Evolutionary conservation across 2,797 vertebrate genomes (phyloP).

Genomic region (Mus minutoides): DNA sequence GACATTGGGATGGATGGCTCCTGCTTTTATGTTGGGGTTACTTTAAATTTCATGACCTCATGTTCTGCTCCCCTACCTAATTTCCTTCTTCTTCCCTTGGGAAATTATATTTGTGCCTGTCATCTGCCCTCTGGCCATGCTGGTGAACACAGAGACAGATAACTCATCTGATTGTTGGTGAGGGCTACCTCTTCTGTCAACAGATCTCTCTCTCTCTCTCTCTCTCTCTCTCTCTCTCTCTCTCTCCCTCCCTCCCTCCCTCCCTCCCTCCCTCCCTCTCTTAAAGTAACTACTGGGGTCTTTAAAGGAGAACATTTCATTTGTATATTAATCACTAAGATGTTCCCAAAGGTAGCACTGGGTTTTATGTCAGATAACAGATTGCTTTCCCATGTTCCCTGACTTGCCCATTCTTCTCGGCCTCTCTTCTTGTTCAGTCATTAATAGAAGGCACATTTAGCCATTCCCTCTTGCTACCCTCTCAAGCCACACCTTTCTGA

Average conservation of each 20-base stretch:
- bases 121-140: slow-evolving; percentile 59
- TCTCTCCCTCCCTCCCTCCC: not conserved
- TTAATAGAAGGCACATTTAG: not conserved
- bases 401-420: not conserved
- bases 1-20: slow-evolving; percentile 51
- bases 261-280: not conserved
- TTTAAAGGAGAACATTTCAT: not conserved
- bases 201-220: not conserved
- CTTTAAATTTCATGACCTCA: slow-evolving; percentile 75
- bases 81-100: slow-evolving; percentile 64
- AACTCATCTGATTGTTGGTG: not conserved
- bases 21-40: slow-evolving; percentile 58
- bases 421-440: not conserved
- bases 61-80: slow-evolving; percentile 44
- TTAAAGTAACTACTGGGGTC: not conserved
- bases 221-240: too few relatives aligned
- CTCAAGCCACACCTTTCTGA: slow-evolving; percentile 4
- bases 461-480: not conserved
- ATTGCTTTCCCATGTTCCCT: not conserved
- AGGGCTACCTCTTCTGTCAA: slow-evolving; percentile 18
- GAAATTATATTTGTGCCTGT: slow-evolving; percentile 74
- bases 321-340: not conserved
- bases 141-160: slow-evolving; percentile 20
- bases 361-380: not conserved
- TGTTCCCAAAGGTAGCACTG: not conserved